Base-by-base conservation (phyloP, 2,888 invertebrate genomes). In the Vesta saturnalis region DNA sequence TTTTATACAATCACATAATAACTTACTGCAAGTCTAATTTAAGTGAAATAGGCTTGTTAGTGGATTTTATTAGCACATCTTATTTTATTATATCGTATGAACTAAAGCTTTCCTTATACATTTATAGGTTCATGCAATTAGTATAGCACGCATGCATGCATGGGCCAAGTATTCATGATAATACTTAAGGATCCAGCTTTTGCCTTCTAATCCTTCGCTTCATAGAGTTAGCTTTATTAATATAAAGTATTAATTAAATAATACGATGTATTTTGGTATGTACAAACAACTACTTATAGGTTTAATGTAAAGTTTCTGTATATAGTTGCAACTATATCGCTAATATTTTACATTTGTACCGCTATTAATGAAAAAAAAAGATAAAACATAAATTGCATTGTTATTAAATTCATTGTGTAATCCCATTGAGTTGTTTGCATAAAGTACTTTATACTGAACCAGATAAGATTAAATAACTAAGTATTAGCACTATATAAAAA, bases 101-200 rank as follows among this genome's bases (percentile, higher is more conserved):
- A 60, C 70, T 54, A 66, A 49, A n/a, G 8, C n/a, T n/a, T 10
- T 39, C 1, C 8, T 39, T 4, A n/a, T 39, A 39, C 12, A 39
- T 39, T 30, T 30, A 39, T 70, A 58, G 64, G 68, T 70, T 70
- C 71, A 62, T 72, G 60, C 52, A 46, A 61, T 73, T 73, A 39
- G 72, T 68, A 39, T 65, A 75, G 81, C 82, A 81, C 82, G 78
- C 77, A 78, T 77, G 77, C 76, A 76, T 79, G 80, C 75, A 81
- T 83, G 80, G 82, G 77, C 82, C 82, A 77, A 82, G 83, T 84
- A 84, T 84, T 83, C 78, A 56, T 22, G 69, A 46, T 70, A 78
- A 83, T 83, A 83, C 82, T 81, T 76, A 73, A 67, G 81, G 81
- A 82, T 79, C 81, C 83, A 80, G 79, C 78, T 79, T 72, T 74